Base-by-base conservation (phyloP, 2,888 invertebrate genomes). In the Drosophila kanekoi region DNA sequence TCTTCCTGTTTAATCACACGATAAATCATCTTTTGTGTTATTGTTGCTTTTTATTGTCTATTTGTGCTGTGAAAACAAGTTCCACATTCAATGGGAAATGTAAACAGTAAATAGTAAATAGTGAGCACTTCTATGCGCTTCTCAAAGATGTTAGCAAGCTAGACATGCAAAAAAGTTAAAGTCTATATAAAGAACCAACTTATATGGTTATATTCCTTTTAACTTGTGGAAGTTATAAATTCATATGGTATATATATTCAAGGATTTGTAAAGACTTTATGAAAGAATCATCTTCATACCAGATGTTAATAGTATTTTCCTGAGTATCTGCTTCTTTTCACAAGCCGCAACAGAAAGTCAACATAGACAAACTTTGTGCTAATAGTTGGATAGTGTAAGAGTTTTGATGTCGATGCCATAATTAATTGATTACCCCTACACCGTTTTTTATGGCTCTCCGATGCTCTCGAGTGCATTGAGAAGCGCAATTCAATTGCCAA, bases 1-100 rank as follows among this genome's bases (percentile, higher is more conserved):
- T 84, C 85, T 85, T 85, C 87, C 85, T 85, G 87, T 78, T 80
- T 78, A 87, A 85, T 85, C 85, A 77, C 78, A 82, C 80, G 71
- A 85, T 85, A 85, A 85, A 85, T 85, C 87, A 85, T 87, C 82
- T 79, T 83, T 84, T 62, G 68, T 77, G 48, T 63, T 73, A 53
- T 59, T 64, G 59, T 60, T 58, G 68, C 35, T 44, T 57, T 68
- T 77, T 64, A 66, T 79, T 80, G 65, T 63, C 51, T 72, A 59
- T 45, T 61, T 72, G 62, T 63, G 75, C 72, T 61, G 72, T 66
- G 74, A 77, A 79, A 81, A 84, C 85, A 38, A 81, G 81, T 81
- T 81, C 37, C 71, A 70, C 47, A 72, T 68, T 74, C 32, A 69
- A 81, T 77, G 72, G 20, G 43, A 67, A 71, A 62, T 59, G 60